A percentile compares a stretch with the other conserved stretches of the same genome.
Conservation (phyloP, 2,797 vertebrate species). For the Chiloscyllium punctatum region DNA sequence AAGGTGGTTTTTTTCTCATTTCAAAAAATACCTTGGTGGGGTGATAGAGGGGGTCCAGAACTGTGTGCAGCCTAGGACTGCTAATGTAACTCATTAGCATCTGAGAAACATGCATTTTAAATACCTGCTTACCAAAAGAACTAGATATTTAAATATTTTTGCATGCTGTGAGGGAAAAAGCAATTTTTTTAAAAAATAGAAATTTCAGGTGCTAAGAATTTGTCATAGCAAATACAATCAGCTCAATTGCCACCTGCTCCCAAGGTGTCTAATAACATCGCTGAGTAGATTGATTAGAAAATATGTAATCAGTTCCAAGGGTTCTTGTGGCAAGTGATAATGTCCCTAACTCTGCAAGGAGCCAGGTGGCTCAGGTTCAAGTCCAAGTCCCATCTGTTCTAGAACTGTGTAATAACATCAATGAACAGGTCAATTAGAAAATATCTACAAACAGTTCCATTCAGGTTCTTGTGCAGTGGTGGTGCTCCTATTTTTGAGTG, state of each 20-base stretch:
- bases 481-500: no score
- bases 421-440: no score
- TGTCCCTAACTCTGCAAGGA: no score
- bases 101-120: not conserved
- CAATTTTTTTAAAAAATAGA: not conserved
- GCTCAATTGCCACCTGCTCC: not conserved
- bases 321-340: no score
- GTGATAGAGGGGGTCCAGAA: not conserved
- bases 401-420: no score
- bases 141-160: not conserved
- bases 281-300: no score
- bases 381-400: no score
- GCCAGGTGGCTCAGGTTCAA: no score
- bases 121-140: not conserved
- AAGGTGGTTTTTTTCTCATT: not conserved
- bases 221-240: not conserved
- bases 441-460: no score
- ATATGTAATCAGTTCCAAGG: no score
- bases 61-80: not conserved
- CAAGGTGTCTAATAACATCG: no score
- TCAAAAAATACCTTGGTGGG: not conserved
- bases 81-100: not conserved
- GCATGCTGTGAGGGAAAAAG: not conserved
- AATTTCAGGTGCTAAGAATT: not conserved
- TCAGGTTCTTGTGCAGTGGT: no score